Evolutionary conservation across 2,113 vertebrate species (phyloP), one percentile per base, ranked within the genome.

Genomic region (Coreoperca whiteheadi): DNA sequence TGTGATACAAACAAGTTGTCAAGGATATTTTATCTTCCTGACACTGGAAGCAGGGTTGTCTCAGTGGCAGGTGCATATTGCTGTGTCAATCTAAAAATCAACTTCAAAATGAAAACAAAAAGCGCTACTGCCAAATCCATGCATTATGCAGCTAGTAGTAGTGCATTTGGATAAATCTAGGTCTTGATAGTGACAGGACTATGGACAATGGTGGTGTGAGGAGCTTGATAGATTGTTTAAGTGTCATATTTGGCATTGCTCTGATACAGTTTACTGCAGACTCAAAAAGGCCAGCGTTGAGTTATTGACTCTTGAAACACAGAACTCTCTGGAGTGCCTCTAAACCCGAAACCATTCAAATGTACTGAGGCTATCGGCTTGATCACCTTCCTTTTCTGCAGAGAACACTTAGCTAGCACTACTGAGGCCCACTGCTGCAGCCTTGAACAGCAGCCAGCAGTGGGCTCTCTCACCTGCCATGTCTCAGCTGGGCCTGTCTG

Each of bases 401-500:
- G 71, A 76, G 59, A 77, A 68, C 85, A 68, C 77, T 83, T 78
- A 74, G 70, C 77, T 76, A 53, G 23, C 41, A 39, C 74, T 30
- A 74, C 72, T n/a, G 59, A 75, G 74, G 63, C 54, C 71, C 61
- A 10, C 4, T 53, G 86, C 82, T 83, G 87, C 86, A 92, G 87
- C 76, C 88, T 87, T 88, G 88, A 91, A 88, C 75, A 60, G 78
- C 76, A 85, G 87, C 90, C 86, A 87, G 89, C 84, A 83, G 89
- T 20, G 69, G 82, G 77, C 76, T 83, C 78, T 82, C 84, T 89
- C 88, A 79, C 82, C 82, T 89, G 69, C 70, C 84, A 28, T 15
- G 54, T 77, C 82, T 90, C 78, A 81, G 79, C 66, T 69, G 12
- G 89, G 60, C 77, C 74, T 67, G 70, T 86, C 80, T 76, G 53